phyloP scores from a whole-genome alignment of 2,113 vertebrate species.

The Protomyctophum bolini region DNA sequence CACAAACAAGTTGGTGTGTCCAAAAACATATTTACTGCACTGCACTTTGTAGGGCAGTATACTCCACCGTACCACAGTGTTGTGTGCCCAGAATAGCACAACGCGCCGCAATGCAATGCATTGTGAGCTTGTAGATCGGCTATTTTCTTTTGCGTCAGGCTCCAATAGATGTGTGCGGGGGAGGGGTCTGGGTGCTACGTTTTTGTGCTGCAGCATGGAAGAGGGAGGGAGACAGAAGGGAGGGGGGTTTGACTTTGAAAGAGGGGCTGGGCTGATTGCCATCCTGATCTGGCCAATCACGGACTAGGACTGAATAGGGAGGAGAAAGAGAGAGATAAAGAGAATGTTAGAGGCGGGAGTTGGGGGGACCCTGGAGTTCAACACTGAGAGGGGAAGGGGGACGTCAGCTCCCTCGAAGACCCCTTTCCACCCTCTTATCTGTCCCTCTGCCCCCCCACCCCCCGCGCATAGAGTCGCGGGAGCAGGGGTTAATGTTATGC shows the following conservation, averaged over 20 bases:
- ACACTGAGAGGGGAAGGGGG: conserved; percentile 64
- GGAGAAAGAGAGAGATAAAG: conserved; percentile 26
- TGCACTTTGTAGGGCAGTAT: too few relatives aligned
- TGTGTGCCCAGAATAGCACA: too few relatives aligned
- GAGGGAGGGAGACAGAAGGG: conserved; percentile 47
- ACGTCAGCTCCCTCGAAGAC: conserved; percentile 74
- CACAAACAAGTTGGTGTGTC: too few relatives aligned
- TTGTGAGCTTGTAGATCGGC: too few relatives aligned
- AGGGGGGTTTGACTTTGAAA: conserved; percentile 63
- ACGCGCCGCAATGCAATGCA: too few relatives aligned
- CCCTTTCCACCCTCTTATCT: conserved; percentile 47
- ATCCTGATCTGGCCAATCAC: conserved; percentile 75
- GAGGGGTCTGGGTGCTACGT: conserved; percentile 37
- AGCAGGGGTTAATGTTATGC: conserved; percentile 84
- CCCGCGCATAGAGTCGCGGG: conserved; percentile 73
- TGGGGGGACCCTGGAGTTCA: conserved; percentile 15
- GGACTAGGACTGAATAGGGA: conserved; percentile 56
- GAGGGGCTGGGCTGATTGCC: conserved; percentile 76
- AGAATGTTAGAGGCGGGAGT: conserved; percentile 27
- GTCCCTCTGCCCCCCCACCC: conserved; percentile 43
- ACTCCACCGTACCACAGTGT: too few relatives aligned
- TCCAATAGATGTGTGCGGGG: conserved; percentile 48
- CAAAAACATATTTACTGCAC: too few relatives aligned
- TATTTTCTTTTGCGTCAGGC: conserved; percentile 46
- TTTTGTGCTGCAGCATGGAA: conserved; percentile 49